A percentile compares a stretch with the other conserved stretches of the same genome.
Conservation (phyloP, 2,797 vertebrate genomes). For the Rhincodon typus region DNA sequence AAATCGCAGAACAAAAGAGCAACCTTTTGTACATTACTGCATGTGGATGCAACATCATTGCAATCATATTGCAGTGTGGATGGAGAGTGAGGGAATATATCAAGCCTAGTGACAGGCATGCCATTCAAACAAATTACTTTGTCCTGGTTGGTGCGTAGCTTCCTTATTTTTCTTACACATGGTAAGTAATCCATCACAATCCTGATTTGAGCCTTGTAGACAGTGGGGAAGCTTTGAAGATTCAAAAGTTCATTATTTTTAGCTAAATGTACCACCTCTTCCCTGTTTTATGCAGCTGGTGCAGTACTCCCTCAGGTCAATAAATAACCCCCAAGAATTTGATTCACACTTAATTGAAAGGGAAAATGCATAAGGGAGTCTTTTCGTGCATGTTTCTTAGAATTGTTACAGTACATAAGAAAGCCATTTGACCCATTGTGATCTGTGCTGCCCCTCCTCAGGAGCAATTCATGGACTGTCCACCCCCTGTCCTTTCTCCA, state of each 20-base stretch:
- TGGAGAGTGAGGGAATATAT: too few relatives aligned
- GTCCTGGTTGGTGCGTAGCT: neutral
- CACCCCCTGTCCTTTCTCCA: too few relatives aligned
- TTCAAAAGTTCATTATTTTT: neutral
- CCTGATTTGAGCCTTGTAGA: neutral
- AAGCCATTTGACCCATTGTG: too few relatives aligned
- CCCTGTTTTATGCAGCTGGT: neutral
- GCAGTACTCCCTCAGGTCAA: neutral
- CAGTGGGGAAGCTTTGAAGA: neutral
- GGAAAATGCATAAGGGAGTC: neutral
- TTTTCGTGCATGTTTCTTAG: neutral
- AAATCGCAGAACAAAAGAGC: too few relatives aligned
- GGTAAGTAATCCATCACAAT: neutral
- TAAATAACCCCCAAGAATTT: neutral
- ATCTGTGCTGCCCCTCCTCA: too few relatives aligned
- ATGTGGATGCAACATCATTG: too few relatives aligned
- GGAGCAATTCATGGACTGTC: too few relatives aligned
- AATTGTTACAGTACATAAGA: too few relatives aligned
- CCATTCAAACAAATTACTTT: neutral
- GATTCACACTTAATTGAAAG: neutral
- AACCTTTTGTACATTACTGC: too few relatives aligned
- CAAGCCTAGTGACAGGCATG: too few relatives aligned
- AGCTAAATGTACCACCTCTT: neutral
- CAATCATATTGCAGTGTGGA: too few relatives aligned
- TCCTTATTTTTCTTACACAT: neutral